phyloP scores from a whole-genome alignment of 2,888 invertebrate genomes.

The Parapristionchus giblindavisi region DNA sequence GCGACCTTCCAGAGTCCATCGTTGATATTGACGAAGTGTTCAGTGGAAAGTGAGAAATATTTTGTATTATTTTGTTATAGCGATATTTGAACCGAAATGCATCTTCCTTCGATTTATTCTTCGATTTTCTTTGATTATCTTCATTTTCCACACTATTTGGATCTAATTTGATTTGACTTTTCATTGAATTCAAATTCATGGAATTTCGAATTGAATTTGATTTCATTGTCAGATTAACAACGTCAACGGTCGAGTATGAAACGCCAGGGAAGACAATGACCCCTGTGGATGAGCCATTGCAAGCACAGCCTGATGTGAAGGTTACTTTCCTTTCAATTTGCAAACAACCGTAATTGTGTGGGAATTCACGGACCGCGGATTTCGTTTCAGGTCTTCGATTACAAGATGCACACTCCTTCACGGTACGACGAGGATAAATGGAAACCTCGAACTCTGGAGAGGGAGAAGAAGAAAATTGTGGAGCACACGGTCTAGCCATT shows the following conservation, averaged over 20 bases:
- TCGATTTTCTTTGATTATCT: no score
- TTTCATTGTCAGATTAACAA: no score
- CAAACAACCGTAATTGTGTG: conserved; percentile 6
- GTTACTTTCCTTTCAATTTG: no score
- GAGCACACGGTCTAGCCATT: background rate
- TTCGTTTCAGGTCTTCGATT: background rate
- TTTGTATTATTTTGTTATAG: no score
- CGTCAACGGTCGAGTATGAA: conserved; percentile 1
- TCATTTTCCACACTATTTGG: no score
- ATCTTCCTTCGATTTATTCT: no score
- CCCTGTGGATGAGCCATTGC: background rate
- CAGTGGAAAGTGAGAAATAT: conserved; percentile 13
- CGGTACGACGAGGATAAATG: conserved; percentile 29
- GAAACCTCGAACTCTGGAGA: conserved; percentile 35
- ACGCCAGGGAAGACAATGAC: no score
- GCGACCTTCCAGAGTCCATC: conserved; percentile 11
- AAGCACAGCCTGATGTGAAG: background rate
- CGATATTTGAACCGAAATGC: no score
- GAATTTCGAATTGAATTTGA: no score
- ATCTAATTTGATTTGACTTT: no score
- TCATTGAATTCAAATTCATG: no score
- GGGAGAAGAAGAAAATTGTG: conserved; percentile 25
- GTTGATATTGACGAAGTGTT: conserved; percentile 33
- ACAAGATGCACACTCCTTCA: background rate
- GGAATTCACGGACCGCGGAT: background rate